A percentile compares a stretch with the other conserved stretches of the same genome.
Conservation (phyloP, 2,113 vertebrate genomes). For the Dissostichus mawsoni region DNA sequence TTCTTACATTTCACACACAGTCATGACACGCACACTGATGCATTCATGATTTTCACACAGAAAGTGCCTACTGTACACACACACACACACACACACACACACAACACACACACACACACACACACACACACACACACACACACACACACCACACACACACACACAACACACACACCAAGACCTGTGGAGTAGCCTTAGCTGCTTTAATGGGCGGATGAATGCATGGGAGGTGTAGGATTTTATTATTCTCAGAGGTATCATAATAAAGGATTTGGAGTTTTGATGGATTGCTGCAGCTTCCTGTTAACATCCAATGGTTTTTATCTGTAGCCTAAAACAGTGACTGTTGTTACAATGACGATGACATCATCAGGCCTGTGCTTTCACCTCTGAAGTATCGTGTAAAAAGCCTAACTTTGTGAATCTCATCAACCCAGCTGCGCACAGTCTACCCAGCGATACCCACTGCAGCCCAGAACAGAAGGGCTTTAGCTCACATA, state of each 20-base stretch:
- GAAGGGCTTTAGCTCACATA: slow-evolving; percentile 39
- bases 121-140: slow-evolving; percentile 24
- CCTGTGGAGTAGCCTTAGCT: slow-evolving; percentile 41
- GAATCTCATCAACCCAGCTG: slow-evolving; percentile 56
- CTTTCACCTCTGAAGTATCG: slow-evolving; percentile 52
- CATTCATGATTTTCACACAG: slow-evolving; percentile 52
- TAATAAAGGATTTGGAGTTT: slow-evolving; percentile 58
- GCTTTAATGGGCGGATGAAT: slow-evolving; percentile 59
- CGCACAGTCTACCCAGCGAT: slow-evolving; percentile 21
- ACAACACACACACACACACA: slow-evolving; percentile 11
- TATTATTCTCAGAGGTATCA: slow-evolving; percentile 62
- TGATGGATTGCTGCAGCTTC: slow-evolving; percentile 76
- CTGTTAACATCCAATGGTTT: slow-evolving; percentile 59
- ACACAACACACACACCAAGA: slow-evolving; percentile 40
- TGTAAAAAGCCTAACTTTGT: slow-evolving; percentile 50
- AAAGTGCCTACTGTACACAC: not conserved
- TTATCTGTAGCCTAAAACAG: slow-evolving; percentile 56
- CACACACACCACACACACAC: slow-evolving; percentile 20
- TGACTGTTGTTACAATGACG: slow-evolving; percentile 65
- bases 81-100: slow-evolving; percentile 19
- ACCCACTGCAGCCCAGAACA: slow-evolving; percentile 22
- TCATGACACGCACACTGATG: slow-evolving; percentile 57
- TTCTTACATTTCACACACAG: slow-evolving; percentile 57
- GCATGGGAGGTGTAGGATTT: slow-evolving; percentile 64
- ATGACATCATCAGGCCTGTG: slow-evolving; percentile 63